Evolutionary conservation across 2,888 invertebrate genomes (phyloP), one percentile per base, ranked within the genome.

Genomic region (Corbicula japonica): DNA sequence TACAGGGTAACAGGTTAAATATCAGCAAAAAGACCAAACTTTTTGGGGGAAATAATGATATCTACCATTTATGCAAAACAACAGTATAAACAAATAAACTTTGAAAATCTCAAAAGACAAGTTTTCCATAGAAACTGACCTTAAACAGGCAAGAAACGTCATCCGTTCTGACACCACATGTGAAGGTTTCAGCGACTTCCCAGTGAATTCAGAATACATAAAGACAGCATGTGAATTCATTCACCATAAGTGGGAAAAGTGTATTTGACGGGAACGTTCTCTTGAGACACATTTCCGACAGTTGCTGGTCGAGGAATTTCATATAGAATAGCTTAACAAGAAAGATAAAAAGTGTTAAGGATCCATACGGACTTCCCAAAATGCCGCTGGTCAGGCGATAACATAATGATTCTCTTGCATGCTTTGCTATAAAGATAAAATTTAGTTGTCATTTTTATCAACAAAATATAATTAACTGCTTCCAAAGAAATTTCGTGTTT

Each of bases 211-310:
- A 1, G 54, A 41, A 66, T 66, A 66, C 52, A 66, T 54, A 66
- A 54, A 41, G 54, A 26, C 66, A 65, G 28, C 50, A 48, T 34
- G 63, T 23, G 50, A 65, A 65, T 50, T 34, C 63, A 54, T 66
- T 66, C 41, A 66, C n/a, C 12, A 6, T 21, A 52, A 66, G 41
- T 54, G 30, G 66, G 35, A 48, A 52, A 66, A 66, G 50, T 41
- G 54, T 52, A 66, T 66, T 66, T 54, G 66, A 66, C 66, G 54
- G 63, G 35, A 54, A 23, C 21, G 23, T 23, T 66, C 66, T 54
- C 66, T 38, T 18, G 54, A 30, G 66, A 66, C n/a, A 41, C 41
- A 41, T 54, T 66, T 35, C 26, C n/a, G 41, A 54, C 41, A 54
- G 52, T 41, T 38, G n/a, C 21, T 54, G 54, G 66, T 38, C 66